phyloP scores from a whole-genome alignment of 2,113 vertebrate species.

The Serilophus lunatus region DNA sequence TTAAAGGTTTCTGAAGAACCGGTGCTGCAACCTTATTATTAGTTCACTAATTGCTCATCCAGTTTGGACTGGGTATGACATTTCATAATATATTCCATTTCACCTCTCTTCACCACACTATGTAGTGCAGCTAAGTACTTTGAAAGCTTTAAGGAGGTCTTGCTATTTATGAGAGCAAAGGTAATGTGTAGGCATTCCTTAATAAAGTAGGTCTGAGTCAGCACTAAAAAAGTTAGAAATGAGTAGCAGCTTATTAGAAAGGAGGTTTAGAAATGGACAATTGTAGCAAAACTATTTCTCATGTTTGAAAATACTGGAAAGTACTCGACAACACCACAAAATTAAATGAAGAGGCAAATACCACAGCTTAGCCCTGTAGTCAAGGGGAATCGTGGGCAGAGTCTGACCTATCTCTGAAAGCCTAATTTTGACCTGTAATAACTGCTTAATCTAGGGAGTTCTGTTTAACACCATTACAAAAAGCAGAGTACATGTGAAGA shows the following conservation, averaged over 20 bases:
- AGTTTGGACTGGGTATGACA: slow-evolving; percentile 15
- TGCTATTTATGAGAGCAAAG: slow-evolving; percentile 15
- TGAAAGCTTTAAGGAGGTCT: slow-evolving; percentile 28
- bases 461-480: background rate
- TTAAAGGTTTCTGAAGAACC: slow-evolving; percentile 51
- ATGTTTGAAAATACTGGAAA: background rate
- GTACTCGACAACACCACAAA: background rate
- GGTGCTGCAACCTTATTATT: slow-evolving; percentile 23
- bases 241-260: background rate
- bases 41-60: slow-evolving; percentile 48
- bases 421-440: background rate
- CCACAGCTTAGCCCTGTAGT: background rate
- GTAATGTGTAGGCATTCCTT: background rate
- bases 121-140: background rate
- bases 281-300: background rate
- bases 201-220: background rate
- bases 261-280: background rate
- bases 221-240: background rate
- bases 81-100: slow-evolving; percentile 47
- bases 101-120: background rate
- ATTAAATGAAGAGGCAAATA: background rate
- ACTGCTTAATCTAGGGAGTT: background rate
- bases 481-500: background rate
- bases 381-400: background rate
- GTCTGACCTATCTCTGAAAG: background rate